Percentiles rank a stretch among this genome's conserved stretches.
phyloP scores from a whole-genome alignment of 2,113 vertebrate species.

The Halichoeres trimaculatus region DNA sequence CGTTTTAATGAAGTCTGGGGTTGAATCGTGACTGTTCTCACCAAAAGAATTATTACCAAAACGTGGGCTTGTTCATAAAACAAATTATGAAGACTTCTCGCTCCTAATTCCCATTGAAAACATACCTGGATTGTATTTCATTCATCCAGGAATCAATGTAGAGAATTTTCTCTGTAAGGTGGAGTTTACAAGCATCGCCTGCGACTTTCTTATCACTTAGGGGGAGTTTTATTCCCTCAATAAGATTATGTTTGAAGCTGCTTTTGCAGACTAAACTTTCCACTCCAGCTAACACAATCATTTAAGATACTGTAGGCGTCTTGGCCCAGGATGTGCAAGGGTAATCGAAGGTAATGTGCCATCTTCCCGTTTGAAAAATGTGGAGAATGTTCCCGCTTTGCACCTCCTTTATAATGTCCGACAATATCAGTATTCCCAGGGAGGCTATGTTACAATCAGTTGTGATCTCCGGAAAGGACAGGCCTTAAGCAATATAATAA shows the following conservation, averaged over 20 bases:
- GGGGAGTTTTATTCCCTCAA: not conserved
- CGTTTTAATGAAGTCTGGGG: slow-evolving; percentile 64
- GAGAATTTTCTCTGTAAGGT: not conserved
- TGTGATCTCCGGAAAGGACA: slow-evolving; percentile 13
- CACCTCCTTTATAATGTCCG: not conserved
- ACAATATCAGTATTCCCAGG: slow-evolving; percentile 14
- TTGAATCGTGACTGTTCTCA: slow-evolving; percentile 42
- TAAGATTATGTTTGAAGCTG: not conserved
- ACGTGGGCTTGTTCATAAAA: slow-evolving; percentile 47
- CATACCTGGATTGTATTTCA: not conserved
- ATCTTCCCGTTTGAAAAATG: slow-evolving; percentile 11
- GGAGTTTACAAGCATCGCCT: not conserved
- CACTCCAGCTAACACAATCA: not conserved
- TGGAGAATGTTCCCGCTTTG: slow-evolving; percentile 10
- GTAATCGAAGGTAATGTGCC: not conserved
- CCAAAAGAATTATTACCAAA: slow-evolving; percentile 41
- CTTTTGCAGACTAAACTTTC: not conserved
- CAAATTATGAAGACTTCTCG: slow-evolving; percentile 11
- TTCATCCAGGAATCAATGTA: not conserved
- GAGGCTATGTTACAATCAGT: not conserved
- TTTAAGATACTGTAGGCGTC: not conserved
- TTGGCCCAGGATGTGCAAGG: not conserved
- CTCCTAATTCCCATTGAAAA: slow-evolving; percentile 35
- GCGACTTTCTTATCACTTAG: not conserved
- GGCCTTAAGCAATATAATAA: slow-evolving; percentile 1